phyloP scores from a whole-genome alignment of 2,113 vertebrate species.

The Toxostoma redivivum region DNA sequence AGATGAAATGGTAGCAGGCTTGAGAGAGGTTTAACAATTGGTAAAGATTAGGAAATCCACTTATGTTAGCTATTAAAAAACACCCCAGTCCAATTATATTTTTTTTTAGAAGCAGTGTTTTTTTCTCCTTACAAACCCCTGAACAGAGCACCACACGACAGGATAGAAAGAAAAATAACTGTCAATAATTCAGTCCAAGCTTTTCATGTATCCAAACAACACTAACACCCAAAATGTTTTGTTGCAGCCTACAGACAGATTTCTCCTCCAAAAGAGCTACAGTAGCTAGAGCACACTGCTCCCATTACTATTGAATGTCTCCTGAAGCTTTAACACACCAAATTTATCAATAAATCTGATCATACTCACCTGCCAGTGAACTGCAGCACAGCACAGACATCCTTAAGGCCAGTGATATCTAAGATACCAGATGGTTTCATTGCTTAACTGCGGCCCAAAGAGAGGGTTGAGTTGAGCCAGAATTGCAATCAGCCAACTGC shows the following conservation, averaged over 20 bases:
- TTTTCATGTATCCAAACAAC: not conserved
- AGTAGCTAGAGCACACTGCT: not conserved
- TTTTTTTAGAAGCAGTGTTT: not conserved
- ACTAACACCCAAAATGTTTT: not conserved
- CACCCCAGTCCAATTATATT: not conserved
- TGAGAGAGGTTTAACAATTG: not conserved
- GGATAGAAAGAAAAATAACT: not conserved
- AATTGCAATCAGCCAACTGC: slow-evolving; percentile 96
- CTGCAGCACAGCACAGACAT: not conserved
- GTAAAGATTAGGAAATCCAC: not conserved
- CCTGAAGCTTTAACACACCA: not conserved
- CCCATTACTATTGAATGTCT: not conserved
- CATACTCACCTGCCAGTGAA: slow-evolving; percentile 48
- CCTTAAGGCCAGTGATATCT: slow-evolving; percentile 83
- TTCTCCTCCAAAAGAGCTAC: not conserved
- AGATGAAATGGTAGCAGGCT: not conserved
- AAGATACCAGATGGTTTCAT: slow-evolving; percentile 90
- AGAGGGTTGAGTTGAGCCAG: slow-evolving; percentile 95
- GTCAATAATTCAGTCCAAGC: not conserved
- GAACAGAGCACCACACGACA: not conserved
- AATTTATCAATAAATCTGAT: not conserved
- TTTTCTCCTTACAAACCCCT: not conserved
- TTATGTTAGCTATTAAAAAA: not conserved
- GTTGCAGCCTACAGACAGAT: not conserved
- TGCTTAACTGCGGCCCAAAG: slow-evolving; percentile 86